Base-by-base conservation (phyloP, 2,888 invertebrate genomes). In the Drosophila nr. medialis region DNA sequence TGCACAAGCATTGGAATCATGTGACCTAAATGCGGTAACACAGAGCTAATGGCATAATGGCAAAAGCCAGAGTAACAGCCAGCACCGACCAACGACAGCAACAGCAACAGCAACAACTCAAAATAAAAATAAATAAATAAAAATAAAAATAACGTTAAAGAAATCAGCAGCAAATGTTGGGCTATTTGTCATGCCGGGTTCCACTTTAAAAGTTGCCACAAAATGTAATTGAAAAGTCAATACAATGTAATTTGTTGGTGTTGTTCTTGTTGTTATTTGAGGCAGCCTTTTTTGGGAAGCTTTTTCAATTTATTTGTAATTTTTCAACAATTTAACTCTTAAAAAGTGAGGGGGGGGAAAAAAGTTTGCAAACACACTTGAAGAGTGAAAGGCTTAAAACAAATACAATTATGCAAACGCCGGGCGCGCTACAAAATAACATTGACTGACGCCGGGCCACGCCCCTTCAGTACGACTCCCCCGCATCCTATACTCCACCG, bases 261-360 rank as follows among this genome's bases (percentile, higher is more conserved):
- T 32, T 48, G 42, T 30, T 55, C 60, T 60, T 50, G 60, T 29
- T 61, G 42, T 53, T 80, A 60, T 72, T 69, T 30, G 30, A n/a
- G 38, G 21, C 45, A 65, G 56, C 64, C 75, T 62, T 72, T 81
- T 64, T 64, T 72, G 50, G 66, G 53, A 42, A 30, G 73, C 69
- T 80, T 72, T 75, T 85, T 86, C 86, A 89, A 90, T 87, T 90
- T 90, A 88, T 81, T 79, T 87, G 82, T 76, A 90, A 90, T 87
- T 87, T 88, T 88, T 90, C 78, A 86, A 88, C 87, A 87, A 88
- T 87, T 90, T 88, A 81, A 83, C 80, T 80, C 83, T 63, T 72
- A 72, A 75, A 72, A 50, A 62, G 45, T 27, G 53, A 59, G 45
- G 29, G 29, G 29, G 29, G 27, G n/a, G 21, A 48, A 45, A 78